phyloP scores from a whole-genome alignment of 2,113 vertebrate species.

The Procavia capensis region DNA sequence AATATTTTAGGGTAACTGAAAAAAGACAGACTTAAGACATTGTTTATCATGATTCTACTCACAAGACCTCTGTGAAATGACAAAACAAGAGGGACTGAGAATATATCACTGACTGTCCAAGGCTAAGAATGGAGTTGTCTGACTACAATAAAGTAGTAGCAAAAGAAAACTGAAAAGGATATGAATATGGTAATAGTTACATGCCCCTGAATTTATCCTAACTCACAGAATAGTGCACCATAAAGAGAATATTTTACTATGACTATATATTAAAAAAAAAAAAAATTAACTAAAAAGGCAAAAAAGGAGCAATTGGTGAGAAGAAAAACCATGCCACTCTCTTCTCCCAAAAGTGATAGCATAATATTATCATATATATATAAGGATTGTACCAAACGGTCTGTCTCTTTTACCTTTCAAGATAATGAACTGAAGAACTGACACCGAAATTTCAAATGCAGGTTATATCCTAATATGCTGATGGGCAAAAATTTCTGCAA shows the following conservation, averaged over 20 bases:
- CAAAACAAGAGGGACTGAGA: neutral
- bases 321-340: neutral
- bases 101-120: neutral
- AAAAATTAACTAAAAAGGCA: neutral
- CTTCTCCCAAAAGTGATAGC: neutral
- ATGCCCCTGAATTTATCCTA: neutral
- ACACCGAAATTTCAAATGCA: neutral
- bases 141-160: neutral
- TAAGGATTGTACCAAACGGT: neutral
- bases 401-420: neutral
- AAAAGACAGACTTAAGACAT: neutral
- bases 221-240: neutral
- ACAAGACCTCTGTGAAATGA: neutral
- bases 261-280: neutral
- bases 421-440: neutral
- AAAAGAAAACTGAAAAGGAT: neutral
- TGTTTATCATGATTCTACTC: neutral
- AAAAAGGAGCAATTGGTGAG: neutral
- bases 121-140: neutral
- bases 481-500: neutral
- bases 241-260: neutral
- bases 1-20: neutral
- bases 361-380: neutral
- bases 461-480: neutral
- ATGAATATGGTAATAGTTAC: neutral